These are phyloP conservation scores for Carettochelys insculpta DNA, from an alignment of 2,113 vertebrate genomes.

Conservation along the genomic window DNA sequence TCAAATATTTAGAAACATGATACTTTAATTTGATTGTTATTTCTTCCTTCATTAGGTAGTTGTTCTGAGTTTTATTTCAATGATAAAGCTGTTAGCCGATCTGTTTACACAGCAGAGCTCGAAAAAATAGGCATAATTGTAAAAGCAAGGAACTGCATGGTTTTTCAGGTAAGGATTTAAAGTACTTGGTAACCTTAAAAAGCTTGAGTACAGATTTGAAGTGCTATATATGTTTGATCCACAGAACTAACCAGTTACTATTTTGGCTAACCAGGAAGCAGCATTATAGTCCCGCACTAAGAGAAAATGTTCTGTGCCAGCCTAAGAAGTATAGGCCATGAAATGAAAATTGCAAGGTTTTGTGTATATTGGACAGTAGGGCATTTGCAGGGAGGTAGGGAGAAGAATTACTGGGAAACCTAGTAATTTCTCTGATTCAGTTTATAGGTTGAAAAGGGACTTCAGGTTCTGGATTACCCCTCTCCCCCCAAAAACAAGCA, in stretches of 20 bases:
- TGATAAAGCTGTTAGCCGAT: constrained; percentile 73
- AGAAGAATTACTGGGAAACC: background rate
- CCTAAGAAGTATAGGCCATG: background rate
- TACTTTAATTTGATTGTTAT: background rate
- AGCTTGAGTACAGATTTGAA: background rate
- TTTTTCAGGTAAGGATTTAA: constrained; percentile 90
- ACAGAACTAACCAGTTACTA: too few relatives aligned
- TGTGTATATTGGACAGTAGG: background rate
- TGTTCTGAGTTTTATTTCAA: constrained; percentile 85
- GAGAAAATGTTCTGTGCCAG: background rate
- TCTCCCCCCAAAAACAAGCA: too few relatives aligned
- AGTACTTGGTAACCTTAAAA: background rate
- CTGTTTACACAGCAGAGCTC: constrained; percentile 81
- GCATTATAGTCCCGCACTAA: background rate
- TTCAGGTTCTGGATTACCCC: background rate
- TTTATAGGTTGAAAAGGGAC: background rate
- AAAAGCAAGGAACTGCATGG: constrained; percentile 90
- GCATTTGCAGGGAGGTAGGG: background rate
- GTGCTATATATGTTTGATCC: background rate
- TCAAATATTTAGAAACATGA: background rate
- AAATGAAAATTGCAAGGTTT: background rate
- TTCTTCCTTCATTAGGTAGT: constrained; percentile 72
- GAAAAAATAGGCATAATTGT: constrained; percentile 88
- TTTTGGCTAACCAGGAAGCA: too few relatives aligned
- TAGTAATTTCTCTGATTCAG: background rate